Base-by-base conservation (phyloP, 2,888 invertebrate genomes). In the Cactoblastis cactorum region DNA sequence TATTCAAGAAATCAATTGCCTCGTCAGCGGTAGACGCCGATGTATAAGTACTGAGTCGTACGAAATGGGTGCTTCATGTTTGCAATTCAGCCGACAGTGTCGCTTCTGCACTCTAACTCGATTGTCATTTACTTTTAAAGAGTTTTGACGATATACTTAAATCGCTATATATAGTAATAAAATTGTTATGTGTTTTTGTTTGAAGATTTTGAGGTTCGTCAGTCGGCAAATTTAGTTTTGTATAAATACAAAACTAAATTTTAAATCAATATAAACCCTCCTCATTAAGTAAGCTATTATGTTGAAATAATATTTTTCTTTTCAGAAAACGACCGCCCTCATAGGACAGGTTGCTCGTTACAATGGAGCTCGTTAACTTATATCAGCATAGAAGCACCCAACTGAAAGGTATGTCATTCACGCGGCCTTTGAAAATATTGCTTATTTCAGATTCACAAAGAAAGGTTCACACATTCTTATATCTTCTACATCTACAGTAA, bases 271-370 rank as follows among this genome's bases (percentile, higher is more conserved):
- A n/a, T n/a, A n/a, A n/a, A n/a, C n/a, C n/a, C n/a, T n/a, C n/a
- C n/a, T n/a, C n/a, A n/a, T n/a, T n/a, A n/a, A n/a, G n/a, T n/a
- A n/a, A n/a, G n/a, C n/a, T n/a, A n/a, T 28, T 28, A 9, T 28
- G 28, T 28, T 28, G 28, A 37, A 2, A 37, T 59, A 34, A 57
- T 53, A 61, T 52, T 63, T 61, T 74, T 71, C 50, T 53, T 73
- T 82, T 55, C 81, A 81, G 85, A 70, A 59, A 71, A 67, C 62
- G 74, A 71, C 71, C 67, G 74, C 67, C 72, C 69, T 54, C 71
- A 70, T 55, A 73, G 77, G 65, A 73, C 69, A 59, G 65, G 65
- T 61, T 57, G 62, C 60, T 64, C 62, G 55, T 65, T 66, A 74
- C 71, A 70, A 83, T 83, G 83, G 74, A 69, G 67, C 64, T 74